These are phyloP conservation scores for Scopus umbretta DNA, from an alignment of 2,113 vertebrate genomes.

Conservation along the genomic window DNA sequence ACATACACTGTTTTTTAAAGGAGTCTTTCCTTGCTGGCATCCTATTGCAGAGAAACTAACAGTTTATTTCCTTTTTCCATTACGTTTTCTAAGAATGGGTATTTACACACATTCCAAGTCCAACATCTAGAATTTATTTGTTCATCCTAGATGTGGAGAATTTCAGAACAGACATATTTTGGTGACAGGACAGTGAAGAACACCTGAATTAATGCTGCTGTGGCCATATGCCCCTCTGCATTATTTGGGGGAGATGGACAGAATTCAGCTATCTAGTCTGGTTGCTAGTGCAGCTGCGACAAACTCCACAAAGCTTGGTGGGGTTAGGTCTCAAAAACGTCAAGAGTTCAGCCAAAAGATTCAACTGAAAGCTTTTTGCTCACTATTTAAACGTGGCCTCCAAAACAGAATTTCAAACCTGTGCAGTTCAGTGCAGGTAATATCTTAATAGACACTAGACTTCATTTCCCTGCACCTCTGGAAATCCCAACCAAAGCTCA, in stretches of 20 bases:
- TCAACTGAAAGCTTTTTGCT: background rate
- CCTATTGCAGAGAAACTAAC: background rate
- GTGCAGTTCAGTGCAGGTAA: background rate
- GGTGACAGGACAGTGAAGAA: background rate
- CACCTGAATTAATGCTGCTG: background rate
- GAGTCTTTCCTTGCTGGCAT: background rate
- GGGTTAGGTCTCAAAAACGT: background rate
- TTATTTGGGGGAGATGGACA: background rate
- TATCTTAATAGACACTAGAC: background rate
- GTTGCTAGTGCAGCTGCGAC: background rate
- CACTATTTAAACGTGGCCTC: background rate
- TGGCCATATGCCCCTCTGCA: background rate
- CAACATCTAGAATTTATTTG: background rate
- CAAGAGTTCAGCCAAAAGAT: background rate
- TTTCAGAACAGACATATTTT: background rate
- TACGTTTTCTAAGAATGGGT: background rate
- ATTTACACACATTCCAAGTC: background rate
- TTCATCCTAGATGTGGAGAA: background rate
- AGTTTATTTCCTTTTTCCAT: background rate
- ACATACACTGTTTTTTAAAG: background rate
- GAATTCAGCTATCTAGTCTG: background rate
- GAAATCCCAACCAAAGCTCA: background rate
- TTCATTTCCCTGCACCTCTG: background rate
- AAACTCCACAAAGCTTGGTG: background rate
- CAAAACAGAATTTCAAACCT: background rate